These are phyloP conservation scores for Sanderia malayensis DNA, from an alignment of 30 jellyfish, hydroid and myxozoan genomes.

Conservation along the genomic window DNA sequence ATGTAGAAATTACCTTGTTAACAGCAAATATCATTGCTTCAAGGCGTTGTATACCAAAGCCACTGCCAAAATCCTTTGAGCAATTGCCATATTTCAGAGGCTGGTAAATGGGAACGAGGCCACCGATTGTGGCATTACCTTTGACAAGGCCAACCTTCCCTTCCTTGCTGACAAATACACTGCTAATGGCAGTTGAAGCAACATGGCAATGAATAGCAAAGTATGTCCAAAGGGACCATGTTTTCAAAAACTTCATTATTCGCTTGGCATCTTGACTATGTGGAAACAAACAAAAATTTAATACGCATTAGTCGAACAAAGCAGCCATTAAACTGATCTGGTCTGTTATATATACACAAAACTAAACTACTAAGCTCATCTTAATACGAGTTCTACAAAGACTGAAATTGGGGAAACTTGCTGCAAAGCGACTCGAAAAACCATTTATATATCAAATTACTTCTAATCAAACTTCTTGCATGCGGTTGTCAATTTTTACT, in stretches of 20 bases:
- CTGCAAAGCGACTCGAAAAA: no score
- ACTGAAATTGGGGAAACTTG: no score
- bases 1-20: slow-evolving; percentile 59
- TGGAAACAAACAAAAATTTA: slow-evolving; percentile 5
- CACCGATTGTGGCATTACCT: slow-evolving; percentile 83
- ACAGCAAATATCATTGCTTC: slow-evolving; percentile 90
- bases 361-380: no score
- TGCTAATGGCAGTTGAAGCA: neutral
- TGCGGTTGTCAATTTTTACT: no score
- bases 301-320: no score
- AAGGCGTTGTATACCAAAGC: slow-evolving; percentile 72
- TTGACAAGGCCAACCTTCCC: slow-evolving; percentile 27
- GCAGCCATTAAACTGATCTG: no score
- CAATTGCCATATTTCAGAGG: slow-evolving; percentile 34
- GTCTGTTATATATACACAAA: no score
- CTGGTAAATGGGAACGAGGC: slow-evolving; percentile 72
- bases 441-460: no score
- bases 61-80: slow-evolving; percentile 46
- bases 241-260: neutral
- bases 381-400: no score
- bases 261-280: neutral
- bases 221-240: neutral
- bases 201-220: neutral
- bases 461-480: no score
- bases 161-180: neutral